Evolutionary conservation across 2,888 invertebrate species (phyloP).

Genomic region (Reticulitermes lucifugus): DNA sequence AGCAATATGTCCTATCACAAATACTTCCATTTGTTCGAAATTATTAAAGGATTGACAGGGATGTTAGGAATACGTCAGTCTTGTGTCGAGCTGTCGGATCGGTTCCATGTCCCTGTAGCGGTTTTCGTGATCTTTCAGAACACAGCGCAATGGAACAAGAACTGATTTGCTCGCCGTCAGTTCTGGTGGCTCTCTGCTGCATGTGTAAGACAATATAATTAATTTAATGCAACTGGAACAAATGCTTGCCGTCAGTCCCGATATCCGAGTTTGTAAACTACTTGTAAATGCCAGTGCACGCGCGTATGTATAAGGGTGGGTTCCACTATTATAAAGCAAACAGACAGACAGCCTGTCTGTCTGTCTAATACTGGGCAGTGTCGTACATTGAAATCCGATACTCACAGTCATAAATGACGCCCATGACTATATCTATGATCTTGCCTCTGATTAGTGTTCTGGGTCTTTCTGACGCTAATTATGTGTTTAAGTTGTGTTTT

Average conservation of each 20-base stretch:
- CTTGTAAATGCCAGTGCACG: constrained; percentile 25
- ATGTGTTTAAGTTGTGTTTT: too few species aligned
- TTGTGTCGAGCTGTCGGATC: too few species aligned
- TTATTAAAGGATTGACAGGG: too few species aligned
- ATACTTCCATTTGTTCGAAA: too few species aligned
- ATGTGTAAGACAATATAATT: constrained; percentile 23
- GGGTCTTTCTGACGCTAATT: too few species aligned
- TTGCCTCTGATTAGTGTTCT: too few species aligned
- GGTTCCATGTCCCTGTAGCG: background rate
- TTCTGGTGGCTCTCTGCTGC: background rate
- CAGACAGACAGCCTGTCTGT: background rate
- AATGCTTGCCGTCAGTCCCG: background rate
- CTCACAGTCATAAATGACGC: background rate
- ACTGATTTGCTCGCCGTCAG: constrained; percentile 1
- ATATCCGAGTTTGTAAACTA: constrained; percentile 3
- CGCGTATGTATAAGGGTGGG: background rate
- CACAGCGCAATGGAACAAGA: background rate
- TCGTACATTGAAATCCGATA: constrained; percentile 14
- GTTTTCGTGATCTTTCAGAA: background rate
- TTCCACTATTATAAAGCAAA: constrained; percentile 7
- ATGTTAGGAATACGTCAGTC: too few species aligned
- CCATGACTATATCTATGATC: background rate
- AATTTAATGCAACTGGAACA: constrained; percentile 23
- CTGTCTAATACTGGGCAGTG: background rate
- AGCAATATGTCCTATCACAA: too few species aligned